These are phyloP conservation scores for Spinus pinus DNA, from an alignment of 2,797 vertebrate genomes.

Conservation along the genomic window DNA sequence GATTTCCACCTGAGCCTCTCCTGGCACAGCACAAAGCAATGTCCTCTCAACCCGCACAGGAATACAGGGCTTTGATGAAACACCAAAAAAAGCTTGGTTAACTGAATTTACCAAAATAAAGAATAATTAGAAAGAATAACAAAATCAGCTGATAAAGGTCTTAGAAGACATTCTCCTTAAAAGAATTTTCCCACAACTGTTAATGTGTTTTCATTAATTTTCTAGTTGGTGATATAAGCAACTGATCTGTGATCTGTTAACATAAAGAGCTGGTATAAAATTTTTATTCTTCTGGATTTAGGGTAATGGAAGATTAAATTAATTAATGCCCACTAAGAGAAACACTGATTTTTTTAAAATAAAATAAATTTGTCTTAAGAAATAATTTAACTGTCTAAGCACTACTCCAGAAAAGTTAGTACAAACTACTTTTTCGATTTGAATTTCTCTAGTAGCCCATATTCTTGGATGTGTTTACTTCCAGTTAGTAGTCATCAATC, in stretches of 20 bases:
- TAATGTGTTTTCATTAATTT: not conserved
- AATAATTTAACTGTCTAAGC: not conserved
- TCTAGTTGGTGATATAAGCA: not conserved
- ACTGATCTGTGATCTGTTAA: not conserved
- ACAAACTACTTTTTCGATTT: not conserved
- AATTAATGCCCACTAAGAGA: not conserved
- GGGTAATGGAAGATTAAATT: not conserved
- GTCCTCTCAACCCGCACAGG: not conserved
- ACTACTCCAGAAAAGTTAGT: not conserved
- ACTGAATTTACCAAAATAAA: not conserved
- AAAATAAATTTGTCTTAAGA: not conserved
- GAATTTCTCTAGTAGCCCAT: not conserved
- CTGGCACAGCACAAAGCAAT: not conserved
- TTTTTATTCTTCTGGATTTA: not conserved
- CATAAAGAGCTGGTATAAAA: not conserved
- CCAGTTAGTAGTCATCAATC: not conserved
- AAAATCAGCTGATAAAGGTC: not conserved
- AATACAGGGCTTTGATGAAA: not conserved
- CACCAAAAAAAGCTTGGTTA: not conserved
- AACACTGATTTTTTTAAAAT: not conserved
- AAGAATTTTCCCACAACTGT: not conserved
- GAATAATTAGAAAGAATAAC: not conserved
- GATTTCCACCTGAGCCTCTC: not conserved
- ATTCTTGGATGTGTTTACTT: not conserved
- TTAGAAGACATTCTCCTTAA: not conserved